Conservation (phyloP, 2,113 vertebrate genomes). For the Micromys minutus region DNA sequence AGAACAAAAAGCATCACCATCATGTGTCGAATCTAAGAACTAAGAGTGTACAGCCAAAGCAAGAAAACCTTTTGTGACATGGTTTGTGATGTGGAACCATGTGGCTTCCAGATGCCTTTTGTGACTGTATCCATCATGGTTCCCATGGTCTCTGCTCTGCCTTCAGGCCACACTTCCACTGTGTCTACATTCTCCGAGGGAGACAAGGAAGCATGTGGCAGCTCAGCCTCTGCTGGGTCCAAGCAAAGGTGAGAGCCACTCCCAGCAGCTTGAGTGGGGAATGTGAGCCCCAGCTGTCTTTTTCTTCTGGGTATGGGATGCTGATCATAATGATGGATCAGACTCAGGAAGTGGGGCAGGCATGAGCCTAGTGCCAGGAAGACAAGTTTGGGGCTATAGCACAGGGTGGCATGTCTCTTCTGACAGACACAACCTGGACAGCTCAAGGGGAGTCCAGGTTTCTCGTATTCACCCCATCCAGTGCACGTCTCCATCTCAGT, state of each 20-base stretch:
- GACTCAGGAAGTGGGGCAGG: background rate
- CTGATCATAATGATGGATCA: background rate
- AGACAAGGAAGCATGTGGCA: background rate
- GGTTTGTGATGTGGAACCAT: no score
- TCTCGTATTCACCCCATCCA: background rate
- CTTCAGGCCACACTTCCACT: background rate
- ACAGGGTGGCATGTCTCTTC: background rate
- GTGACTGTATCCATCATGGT: background rate
- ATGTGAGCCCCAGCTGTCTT: background rate
- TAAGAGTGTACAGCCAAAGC: no score
- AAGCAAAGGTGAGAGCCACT: no score
- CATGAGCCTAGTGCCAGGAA: no score
- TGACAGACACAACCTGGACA: background rate
- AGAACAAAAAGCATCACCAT: background rate
- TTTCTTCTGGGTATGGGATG: background rate
- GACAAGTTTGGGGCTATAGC: rapidly evolving
- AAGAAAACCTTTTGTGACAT: no score
- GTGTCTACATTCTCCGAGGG: background rate
- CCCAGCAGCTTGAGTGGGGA: background rate
- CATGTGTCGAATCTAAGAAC: rapidly evolving
- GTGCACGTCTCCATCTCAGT: background rate
- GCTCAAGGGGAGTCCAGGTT: background rate
- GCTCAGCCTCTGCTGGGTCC: background rate
- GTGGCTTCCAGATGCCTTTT: background rate
- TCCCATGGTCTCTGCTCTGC: background rate